Conservation (phyloP, 2,888 invertebrate genomes). For the Zonitis immaculata region DNA sequence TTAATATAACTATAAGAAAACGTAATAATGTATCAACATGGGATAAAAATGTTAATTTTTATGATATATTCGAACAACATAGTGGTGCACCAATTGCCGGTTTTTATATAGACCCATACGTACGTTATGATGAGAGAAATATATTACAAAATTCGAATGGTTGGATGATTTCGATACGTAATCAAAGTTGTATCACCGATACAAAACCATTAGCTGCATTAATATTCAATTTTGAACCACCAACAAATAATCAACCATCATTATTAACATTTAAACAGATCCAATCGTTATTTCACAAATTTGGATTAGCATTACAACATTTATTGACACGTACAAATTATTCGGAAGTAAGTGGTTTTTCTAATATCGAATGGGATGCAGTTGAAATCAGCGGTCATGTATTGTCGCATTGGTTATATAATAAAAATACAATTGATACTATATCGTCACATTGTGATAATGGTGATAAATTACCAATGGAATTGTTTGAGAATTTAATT, state of each 20-base stretch:
- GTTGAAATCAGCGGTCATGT: conserved; percentile 79
- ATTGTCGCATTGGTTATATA: conserved; percentile 74
- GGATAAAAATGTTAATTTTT: conserved; percentile 83
- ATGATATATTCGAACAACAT: conserved; percentile 69
- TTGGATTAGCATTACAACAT: conserved; percentile 85
- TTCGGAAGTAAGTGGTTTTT: conserved; percentile 77
- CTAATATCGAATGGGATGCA: conserved; percentile 92
- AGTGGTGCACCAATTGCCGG: conserved; percentile 66
- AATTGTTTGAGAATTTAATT: conserved; percentile 60
- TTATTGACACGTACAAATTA: conserved; percentile 77
- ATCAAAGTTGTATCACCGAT: conserved; percentile 60
- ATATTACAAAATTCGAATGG: conserved; percentile 59
- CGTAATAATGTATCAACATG: conserved; percentile 65
- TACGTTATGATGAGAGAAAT: conserved; percentile 61
- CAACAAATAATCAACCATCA: conserved; percentile 59
- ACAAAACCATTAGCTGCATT: conserved; percentile 74
- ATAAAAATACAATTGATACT: conserved; percentile 52
- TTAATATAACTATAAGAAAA: conserved; percentile 71
- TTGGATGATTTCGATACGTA: conserved; percentile 76
- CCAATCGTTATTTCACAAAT: conserved; percentile 71
- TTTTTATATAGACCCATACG: conserved; percentile 82
- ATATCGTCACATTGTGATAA: conserved; percentile 73
- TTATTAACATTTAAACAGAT: conserved; percentile 74
- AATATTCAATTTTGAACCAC: conserved; percentile 76
- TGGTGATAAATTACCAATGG: conserved; percentile 64